These are phyloP conservation scores for Rhingia rostrata DNA, from an alignment of 2,888 invertebrate genomes.

Conservation along the genomic window DNA sequence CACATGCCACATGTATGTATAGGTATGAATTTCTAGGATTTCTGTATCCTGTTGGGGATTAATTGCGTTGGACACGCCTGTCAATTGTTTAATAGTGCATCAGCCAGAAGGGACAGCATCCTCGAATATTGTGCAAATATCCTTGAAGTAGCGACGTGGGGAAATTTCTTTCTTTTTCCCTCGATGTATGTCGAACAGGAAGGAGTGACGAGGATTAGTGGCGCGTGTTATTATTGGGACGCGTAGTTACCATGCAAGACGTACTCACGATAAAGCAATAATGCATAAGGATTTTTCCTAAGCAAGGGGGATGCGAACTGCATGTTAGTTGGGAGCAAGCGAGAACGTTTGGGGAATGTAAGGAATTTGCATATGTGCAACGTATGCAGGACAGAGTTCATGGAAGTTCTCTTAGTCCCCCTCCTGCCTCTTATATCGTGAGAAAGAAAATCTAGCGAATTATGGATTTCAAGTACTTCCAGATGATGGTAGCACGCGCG, in stretches of 20 bases:
- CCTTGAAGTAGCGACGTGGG: background rate
- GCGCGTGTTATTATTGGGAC: conserved; percentile 32
- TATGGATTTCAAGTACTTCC: conserved; percentile 60
- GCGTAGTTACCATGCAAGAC: conserved; percentile 35
- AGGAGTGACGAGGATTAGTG: conserved; percentile 40
- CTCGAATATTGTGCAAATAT: background rate
- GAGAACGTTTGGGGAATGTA: conserved; percentile 31
- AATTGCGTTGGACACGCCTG: conserved; percentile 33
- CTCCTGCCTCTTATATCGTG: background rate
- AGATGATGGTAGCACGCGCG: conserved; percentile 25
- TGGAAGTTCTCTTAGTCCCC: background rate
- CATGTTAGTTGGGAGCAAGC: conserved; percentile 7
- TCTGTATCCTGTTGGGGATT: conserved; percentile 36
- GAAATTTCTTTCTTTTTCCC: background rate
- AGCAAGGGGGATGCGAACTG: background rate
- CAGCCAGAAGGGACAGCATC: background rate
- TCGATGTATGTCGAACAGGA: background rate
- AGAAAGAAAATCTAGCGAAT: conserved; percentile 34
- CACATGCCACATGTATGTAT: background rate
- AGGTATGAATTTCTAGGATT: background rate
- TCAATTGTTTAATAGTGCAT: conserved; percentile 49
- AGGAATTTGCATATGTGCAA: conserved; percentile 48
- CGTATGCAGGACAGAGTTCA: conserved; percentile 36
- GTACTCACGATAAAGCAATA: conserved; percentile 59
- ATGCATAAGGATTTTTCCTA: conserved; percentile 50